Percentiles rank a stretch among this genome's conserved stretches.
These are phyloP conservation scores for Ormyrus labotus DNA, from an alignment of 2,888 invertebrate species.

Conservation along the genomic window DNA sequence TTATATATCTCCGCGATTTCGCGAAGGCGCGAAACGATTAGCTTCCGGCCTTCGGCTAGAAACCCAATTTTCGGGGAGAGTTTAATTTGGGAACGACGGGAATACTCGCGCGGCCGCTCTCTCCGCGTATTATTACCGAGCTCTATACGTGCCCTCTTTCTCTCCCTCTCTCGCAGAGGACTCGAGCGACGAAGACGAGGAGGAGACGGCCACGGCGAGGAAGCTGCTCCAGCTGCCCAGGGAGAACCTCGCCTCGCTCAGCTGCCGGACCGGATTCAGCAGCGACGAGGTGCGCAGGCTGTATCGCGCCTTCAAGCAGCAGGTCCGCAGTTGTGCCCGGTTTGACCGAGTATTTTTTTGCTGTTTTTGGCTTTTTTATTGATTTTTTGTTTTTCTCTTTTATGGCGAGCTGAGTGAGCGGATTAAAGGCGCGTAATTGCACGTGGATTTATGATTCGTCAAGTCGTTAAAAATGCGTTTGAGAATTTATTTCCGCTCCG, in stretches of 20 bases:
- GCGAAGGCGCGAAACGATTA: not conserved
- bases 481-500: too few species aligned
- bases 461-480: too few species aligned
- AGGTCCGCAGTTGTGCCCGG: constrained; percentile 34
- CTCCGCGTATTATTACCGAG: not conserved
- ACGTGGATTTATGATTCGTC: too few species aligned
- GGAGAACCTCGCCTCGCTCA: constrained; percentile 60
- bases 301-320: constrained; percentile 70
- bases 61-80: constrained; percentile 37
- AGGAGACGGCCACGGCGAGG: constrained; percentile 30
- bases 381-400: too few species aligned
- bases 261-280: constrained; percentile 66
- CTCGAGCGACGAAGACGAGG: constrained; percentile 44
- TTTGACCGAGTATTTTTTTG: too few species aligned
- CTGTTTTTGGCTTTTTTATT: too few species aligned
- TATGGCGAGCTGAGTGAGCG: too few species aligned
- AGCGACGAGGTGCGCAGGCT: constrained; percentile 67
- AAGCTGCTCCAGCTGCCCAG: constrained; percentile 30
- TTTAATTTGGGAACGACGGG: constrained; percentile 44
- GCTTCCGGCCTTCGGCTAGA: constrained; percentile 45
- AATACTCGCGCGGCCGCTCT: not conserved
- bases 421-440: too few species aligned
- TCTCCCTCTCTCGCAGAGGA: constrained; percentile 44
- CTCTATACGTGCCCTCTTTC: not conserved
- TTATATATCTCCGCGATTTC: too few species aligned